phyloP scores from a whole-genome alignment of 2,888 invertebrate genomes.

The Agrenia bidenticulata region DNA sequence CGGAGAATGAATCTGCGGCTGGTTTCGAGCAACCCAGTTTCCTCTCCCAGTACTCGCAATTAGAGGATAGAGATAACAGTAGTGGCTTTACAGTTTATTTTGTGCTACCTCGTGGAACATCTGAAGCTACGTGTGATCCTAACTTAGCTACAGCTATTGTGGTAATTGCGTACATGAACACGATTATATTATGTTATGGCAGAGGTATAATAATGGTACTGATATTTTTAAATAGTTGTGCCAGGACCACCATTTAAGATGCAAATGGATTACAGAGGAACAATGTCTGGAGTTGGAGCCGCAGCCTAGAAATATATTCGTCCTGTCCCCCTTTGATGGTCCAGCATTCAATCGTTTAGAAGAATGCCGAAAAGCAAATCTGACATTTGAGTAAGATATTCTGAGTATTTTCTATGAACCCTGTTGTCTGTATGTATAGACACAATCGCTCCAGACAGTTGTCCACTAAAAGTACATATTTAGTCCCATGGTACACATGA shows the following conservation, averaged over 20 bases:
- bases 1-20: too few species aligned
- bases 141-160: conserved; percentile 20
- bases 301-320: conserved; percentile 71
- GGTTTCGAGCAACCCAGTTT: too few species aligned
- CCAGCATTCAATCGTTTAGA: conserved; percentile 64
- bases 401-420: neutral
- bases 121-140: conserved; percentile 22
- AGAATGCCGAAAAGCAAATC: conserved; percentile 51
- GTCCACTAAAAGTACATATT: too few species aligned
- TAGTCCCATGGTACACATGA: neutral
- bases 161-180: too few species aligned
- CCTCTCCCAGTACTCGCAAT: conserved; percentile 5
- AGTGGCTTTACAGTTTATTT: conserved; percentile 37
- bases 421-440: neutral
- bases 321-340: conserved; percentile 77
- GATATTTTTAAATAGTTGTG: too few species aligned
- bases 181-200: too few species aligned
- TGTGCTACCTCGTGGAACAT: conserved; percentile 39
- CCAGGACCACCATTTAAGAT: conserved; percentile 63
- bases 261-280: conserved; percentile 67
- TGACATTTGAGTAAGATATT: conserved; percentile 42
- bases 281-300: conserved; percentile 63
- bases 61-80: conserved; percentile 15
- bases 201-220: too few species aligned
- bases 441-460: neutral